Conservation (phyloP, 1,140 invertebrate species). For the Drosophila sp. region DNA sequence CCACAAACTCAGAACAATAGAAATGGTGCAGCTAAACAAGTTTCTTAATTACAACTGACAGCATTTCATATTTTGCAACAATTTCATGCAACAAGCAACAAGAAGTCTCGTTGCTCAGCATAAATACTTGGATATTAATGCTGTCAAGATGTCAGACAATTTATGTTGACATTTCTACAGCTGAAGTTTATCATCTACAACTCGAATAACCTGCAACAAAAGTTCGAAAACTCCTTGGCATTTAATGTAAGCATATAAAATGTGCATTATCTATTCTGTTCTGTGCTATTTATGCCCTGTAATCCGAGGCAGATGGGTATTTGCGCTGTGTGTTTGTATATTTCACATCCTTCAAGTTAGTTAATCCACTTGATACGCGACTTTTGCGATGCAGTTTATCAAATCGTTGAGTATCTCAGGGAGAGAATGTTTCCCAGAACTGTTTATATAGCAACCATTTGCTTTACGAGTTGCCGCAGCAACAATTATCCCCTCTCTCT, state of each 20-base stretch:
- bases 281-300: too few species aligned
- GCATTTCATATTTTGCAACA: conserved; percentile 37
- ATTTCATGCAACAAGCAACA: neutral
- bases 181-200: neutral
- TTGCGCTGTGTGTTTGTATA: too few species aligned
- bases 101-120: conserved; percentile 3
- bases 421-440: too few species aligned
- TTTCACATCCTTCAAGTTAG: neutral
- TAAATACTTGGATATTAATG: conserved; percentile 19
- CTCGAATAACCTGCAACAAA: neutral
- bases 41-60: conserved; percentile 50
- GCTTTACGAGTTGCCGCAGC: too few species aligned
- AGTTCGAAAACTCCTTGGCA: too few species aligned
- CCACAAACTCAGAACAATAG: conserved; percentile 17
- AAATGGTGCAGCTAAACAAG: conserved; percentile 42
- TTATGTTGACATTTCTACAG: conserved; percentile 17
- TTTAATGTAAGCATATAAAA: too few species aligned
- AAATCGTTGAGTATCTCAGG: too few species aligned
- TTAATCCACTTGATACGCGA: neutral
- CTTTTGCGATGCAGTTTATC: too few species aligned
- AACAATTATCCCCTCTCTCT: neutral
- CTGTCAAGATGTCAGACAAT: conserved; percentile 14
- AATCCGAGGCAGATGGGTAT: too few species aligned
- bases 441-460: too few species aligned
- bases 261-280: too few species aligned